Base-by-base conservation (phyloP, 2,113 vertebrate genomes). In the Phrynocephalus versicolor region DNA sequence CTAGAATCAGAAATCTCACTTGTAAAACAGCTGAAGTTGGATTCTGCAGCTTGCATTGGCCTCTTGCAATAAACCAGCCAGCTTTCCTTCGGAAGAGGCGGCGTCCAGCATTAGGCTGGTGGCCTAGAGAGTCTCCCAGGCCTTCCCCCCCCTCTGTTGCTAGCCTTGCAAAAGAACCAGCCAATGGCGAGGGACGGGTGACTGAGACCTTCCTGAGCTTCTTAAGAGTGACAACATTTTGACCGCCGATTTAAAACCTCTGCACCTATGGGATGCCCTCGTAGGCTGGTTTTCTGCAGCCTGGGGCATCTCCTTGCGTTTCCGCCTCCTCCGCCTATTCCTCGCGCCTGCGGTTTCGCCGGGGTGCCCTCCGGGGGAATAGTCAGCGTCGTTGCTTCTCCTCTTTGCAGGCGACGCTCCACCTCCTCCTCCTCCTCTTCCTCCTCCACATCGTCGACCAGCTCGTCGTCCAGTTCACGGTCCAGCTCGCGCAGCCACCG, bases 401-500 rank as follows among this genome's bases (percentile, higher is more conserved):
- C 82, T 58, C 21, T 70, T 83, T 85, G 23, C 67, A 92, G 92
- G 78, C 82, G 93, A 58, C 89, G 86, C 3, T 96, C 90, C 0
- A 88, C 95, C 0, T 97, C 98, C n/a, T 70, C 33, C 13, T 70
- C 87, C 30, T 77, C 79, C 0, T 97, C 96, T 58, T 97, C 97
- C 2, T 96, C 91, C 18, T 97, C 97, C 79, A 73, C 98, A 0
- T 97, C 97, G 71, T 95, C 96, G 35, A 97, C 97, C 16, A 96
- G 97, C 0, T 96, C 92, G 0, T 91, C 94, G 1, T 96, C 95
- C 41, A 93, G 94, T 14, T 96, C 96, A 0, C 96, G 97, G 1
- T 98, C 97, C 19, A 97, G 94, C 83, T 98, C 98, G 1, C 97
- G 97, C 7, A 97, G 96, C 0, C 91, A 92, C 79, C 92, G 97